phyloP scores from a whole-genome alignment of 2,113 vertebrate genomes.

The Jacana jacana region DNA sequence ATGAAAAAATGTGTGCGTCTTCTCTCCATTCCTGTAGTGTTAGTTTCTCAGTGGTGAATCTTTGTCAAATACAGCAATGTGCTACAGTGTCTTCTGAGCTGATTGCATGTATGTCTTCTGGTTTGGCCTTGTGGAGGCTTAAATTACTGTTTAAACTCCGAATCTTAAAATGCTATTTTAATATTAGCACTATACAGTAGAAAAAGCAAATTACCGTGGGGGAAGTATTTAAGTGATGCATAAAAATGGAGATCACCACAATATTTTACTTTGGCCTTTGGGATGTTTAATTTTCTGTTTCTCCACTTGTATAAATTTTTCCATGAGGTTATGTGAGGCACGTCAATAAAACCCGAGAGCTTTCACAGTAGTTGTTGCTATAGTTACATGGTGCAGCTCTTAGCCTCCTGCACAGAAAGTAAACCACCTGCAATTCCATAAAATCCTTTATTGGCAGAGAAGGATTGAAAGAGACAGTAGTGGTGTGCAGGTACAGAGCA shows the following conservation, averaged over 20 bases:
- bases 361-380: conserved; percentile 21
- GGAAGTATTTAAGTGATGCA: background rate
- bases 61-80: background rate
- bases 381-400: conserved; percentile 22
- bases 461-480: background rate
- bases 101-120: background rate
- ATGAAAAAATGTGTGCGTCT: background rate
- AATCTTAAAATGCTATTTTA: conserved; percentile 24
- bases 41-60: background rate
- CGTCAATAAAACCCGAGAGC: background rate
- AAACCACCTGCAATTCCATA: conserved; percentile 36
- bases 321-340: background rate
- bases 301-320: background rate
- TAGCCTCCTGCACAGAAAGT: conserved; percentile 3
- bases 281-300: background rate
- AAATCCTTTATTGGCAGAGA: conserved; percentile 4
- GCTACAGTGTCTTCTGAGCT: background rate
- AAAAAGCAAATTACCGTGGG: background rate
- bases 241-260: background rate
- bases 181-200: background rate
- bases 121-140: conserved; percentile 13
- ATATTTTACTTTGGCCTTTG: background rate
- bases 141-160: background rate
- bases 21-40: background rate
- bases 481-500: background rate